Base-by-base conservation (phyloP, 2,797 vertebrate genomes). In the Acrocephalus scirpaceus region DNA sequence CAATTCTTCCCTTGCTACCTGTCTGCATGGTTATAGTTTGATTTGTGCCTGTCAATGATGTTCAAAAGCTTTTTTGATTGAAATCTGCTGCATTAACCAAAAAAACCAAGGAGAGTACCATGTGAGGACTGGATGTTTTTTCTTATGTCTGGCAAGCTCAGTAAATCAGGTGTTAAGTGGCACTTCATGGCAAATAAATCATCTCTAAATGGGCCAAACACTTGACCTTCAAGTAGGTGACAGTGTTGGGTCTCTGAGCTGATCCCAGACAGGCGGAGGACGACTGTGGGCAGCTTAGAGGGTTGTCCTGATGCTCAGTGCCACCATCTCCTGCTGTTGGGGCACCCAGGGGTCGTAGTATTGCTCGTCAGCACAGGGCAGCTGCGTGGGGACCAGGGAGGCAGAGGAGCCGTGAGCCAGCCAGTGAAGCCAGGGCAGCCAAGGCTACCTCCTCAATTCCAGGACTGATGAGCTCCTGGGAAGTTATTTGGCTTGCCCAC, bases 291-390 rank as follows among this genome's bases (percentile, higher is more conserved):
- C 14, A 47, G 51, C 50, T 81, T 6, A 2, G 18, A 38, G 40
- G 5, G 9, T 38, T 23, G 29, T 51, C 45, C 70, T 36, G 20
- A 30, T 21, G 34, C 27, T 88, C 47, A 26, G 12, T 8, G 3
- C 11, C 62, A 44, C 53, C 2, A 1, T 25, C 34, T 38, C 23
- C 30, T 61, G 76, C n/a, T 77, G 15, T 29, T 23, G 50, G 34
- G 53, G 16, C 26, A 73, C 30, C 23, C 29, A 9, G 50, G 36
- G 34, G 11, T 32, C 1, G 0, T 5, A 8, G 38, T 73, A 54
- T 6, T 42, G 36, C 48, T 47, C 0, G 0, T n/a, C 36, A 79
- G 36, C 26, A 51, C 1, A 2, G 44, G 42, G 21, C 23, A 66
- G 9, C 57, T 42, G 6, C 34, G 38, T 9, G 7, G 25, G 22